Conservation (phyloP, 2,113 vertebrate species). For the Neolamprologus brichardi region DNA sequence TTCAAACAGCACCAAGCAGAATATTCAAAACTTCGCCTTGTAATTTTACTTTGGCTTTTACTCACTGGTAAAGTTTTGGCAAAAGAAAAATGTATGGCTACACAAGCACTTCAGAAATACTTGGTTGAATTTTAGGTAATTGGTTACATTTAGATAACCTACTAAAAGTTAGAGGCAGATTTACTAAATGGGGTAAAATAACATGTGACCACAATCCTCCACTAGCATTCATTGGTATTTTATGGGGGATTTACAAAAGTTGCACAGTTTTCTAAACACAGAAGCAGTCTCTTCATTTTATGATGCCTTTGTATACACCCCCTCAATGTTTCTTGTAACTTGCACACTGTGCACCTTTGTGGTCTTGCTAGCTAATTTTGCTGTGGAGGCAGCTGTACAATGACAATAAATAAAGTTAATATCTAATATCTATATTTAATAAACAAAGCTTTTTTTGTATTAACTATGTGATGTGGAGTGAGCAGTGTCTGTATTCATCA, state of each 20-base stretch:
- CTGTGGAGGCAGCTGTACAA: not conserved
- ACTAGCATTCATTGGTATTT: not conserved
- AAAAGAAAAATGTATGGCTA: not conserved
- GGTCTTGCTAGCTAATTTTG: not conserved
- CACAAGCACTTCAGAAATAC: not conserved
- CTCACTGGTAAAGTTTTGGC: not conserved
- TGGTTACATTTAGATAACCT: not conserved
- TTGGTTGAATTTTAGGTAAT: not conserved
- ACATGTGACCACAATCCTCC: not conserved
- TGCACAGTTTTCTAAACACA: not conserved
- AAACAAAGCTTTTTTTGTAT: not conserved
- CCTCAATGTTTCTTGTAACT: not conserved
- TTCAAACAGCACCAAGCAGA: not conserved
- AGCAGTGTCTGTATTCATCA: not conserved
- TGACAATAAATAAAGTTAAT: not conserved
- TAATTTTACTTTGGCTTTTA: not conserved
- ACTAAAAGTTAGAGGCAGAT: fast-evolving
- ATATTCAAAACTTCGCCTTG: not conserved
- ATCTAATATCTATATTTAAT: not conserved
- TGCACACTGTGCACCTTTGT: not conserved
- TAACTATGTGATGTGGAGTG: not conserved
- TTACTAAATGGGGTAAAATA: not conserved
- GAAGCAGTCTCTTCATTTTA: not conserved
- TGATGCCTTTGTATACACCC: not conserved
- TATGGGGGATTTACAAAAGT: not conserved